Evolutionary conservation across 2,888 invertebrate species (phyloP).

Genomic region (Acanthacorydalis orientalis): DNA sequence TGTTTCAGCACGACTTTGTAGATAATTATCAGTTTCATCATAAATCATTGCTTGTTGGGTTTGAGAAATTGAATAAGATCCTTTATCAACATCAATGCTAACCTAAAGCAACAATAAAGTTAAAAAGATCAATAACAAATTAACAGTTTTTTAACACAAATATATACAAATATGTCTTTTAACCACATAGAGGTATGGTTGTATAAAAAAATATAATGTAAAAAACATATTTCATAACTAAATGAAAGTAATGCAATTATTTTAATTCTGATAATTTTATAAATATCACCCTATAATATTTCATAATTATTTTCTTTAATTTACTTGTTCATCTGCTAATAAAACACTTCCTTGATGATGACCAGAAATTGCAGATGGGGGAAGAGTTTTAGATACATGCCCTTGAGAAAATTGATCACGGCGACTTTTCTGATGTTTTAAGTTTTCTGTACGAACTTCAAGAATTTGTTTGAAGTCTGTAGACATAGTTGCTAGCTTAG

Average conservation of each 20-base stretch:
- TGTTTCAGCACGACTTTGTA: conserved; percentile 86
- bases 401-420: conserved; percentile 81
- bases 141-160: no score
- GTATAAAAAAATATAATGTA: no score
- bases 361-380: conserved; percentile 38
- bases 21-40: conserved; percentile 78
- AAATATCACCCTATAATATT: no score
- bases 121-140: no score
- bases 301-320: background rate
- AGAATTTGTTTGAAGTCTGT: conserved; percentile 95
- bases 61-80: conserved; percentile 25
- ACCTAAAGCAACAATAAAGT: conserved; percentile 33
- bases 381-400: conserved; percentile 39
- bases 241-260: no score
- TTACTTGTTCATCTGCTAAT: conserved; percentile 14
- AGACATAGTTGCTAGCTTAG: conserved; percentile 91
- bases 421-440: conserved; percentile 86
- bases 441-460: conserved; percentile 93
- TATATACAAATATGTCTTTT: no score
- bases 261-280: no score
- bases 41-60: conserved; percentile 58
- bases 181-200: no score
- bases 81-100: conserved; percentile 68
- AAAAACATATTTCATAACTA: no score
- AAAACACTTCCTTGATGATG: conserved; percentile 27